Percentiles rank a stretch among this genome's conserved stretches.
These are phyloP conservation scores for Rhea pennata DNA, from an alignment of 2,113 vertebrate genomes.

Conservation along the genomic window DNA sequence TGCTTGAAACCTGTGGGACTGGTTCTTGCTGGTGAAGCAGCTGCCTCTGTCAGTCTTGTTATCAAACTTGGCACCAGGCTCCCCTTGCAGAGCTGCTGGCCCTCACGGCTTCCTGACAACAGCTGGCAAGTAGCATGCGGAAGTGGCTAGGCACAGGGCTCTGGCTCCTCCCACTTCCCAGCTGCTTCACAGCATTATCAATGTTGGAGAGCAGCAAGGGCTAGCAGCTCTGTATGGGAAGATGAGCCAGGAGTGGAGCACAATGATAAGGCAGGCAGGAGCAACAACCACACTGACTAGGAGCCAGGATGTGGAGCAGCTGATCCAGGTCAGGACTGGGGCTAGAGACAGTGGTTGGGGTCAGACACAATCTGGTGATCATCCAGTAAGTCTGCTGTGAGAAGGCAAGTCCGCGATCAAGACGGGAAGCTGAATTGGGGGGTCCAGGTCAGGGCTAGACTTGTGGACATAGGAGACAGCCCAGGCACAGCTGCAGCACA, in stretches of 20 bases:
- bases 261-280: not conserved
- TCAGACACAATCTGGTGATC: not conserved
- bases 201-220: not conserved
- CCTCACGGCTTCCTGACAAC: not conserved
- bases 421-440: not conserved
- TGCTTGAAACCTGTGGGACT: not conserved
- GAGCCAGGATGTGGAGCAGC: not conserved
- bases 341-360: not conserved
- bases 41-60: too few species aligned
- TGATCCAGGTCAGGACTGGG: not conserved
- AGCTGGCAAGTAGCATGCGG: not conserved
- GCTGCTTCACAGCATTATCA: not conserved
- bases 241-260: fast-evolving
- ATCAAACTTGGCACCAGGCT: not conserved
- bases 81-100: not conserved
- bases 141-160: not conserved
- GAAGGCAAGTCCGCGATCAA: not conserved
- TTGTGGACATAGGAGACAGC: not conserved
- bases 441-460: too few species aligned
- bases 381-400: too few species aligned
- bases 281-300: fast-evolving
- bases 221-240: not conserved
- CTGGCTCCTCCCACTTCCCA: not conserved
- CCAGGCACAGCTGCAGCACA: not conserved
- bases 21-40: too few species aligned